Evolutionary conservation across 2,888 invertebrate genomes (phyloP).

Genomic region (Leucoma salicis): DNA sequence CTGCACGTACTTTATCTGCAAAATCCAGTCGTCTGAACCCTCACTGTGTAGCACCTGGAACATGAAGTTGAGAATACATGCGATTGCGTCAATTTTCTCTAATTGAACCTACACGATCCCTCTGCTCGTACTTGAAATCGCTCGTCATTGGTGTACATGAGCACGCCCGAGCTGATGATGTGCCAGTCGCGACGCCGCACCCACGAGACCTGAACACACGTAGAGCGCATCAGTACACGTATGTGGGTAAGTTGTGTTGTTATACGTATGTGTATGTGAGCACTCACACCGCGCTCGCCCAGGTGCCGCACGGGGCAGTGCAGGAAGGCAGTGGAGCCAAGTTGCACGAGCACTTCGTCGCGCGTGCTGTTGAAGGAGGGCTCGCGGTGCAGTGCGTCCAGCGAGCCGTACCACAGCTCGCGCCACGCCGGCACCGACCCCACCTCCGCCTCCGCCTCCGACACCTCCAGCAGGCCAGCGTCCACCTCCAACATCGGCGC

Average conservation of each 20-base stretch:
- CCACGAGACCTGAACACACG: conserved; percentile 92
- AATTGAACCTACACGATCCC: no score
- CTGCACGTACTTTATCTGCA: conserved; percentile 97
- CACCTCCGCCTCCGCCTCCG: conserved; percentile 43
- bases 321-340: conserved; percentile 89
- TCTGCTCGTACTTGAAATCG: conserved; percentile 85
- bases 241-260: background rate
- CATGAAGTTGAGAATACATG: conserved; percentile 12
- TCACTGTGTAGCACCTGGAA: conserved; percentile 89
- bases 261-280: background rate
- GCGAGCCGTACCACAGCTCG: conserved; percentile 82
- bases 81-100: no score
- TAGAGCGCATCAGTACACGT: background rate
- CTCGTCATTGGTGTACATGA: conserved; percentile 95
- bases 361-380: conserved; percentile 87
- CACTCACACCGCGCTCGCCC: conserved; percentile 86
- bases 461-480: conserved; percentile 23
- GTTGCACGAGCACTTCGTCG: conserved; percentile 88
- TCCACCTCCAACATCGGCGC: conserved; percentile 11
- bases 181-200: conserved; percentile 96
- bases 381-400: conserved; percentile 68
- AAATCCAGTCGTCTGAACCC: conserved; percentile 95
- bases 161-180: conserved; percentile 94
- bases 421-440: conserved; percentile 81
- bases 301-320: conserved; percentile 90